Percentiles rank a stretch among this genome's conserved stretches.
Evolutionary conservation across 2,888 invertebrate genomes (phyloP).

Genomic region (Calephelis perditalis): DNA sequence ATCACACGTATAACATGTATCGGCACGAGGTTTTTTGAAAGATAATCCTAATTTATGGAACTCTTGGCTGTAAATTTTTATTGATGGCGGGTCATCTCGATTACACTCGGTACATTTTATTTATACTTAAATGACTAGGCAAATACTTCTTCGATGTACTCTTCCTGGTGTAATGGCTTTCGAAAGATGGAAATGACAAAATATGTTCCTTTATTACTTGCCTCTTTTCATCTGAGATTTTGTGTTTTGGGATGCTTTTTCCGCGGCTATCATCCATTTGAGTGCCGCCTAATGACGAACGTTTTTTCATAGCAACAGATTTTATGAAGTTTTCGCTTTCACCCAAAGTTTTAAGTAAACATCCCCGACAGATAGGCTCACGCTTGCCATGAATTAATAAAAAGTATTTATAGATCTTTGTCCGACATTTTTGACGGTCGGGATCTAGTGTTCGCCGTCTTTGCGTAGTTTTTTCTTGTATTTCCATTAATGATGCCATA

Average conservation of each 20-base stretch:
- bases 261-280: constrained; percentile 6
- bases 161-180: constrained; percentile 10
- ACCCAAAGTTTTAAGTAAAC: constrained; percentile 3
- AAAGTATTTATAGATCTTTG: constrained; percentile 5
- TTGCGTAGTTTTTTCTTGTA: background rate
- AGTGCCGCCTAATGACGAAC: background rate
- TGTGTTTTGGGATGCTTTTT: background rate
- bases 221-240: constrained; percentile 6
- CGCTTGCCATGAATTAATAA: background rate
- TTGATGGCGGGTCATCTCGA: background rate
- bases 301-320: constrained; percentile 2
- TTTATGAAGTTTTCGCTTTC: constrained; percentile 10
- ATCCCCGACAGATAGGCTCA: background rate
- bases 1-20: constrained; percentile 6
- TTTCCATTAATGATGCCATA: constrained; percentile 9
- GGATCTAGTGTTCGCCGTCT: background rate
- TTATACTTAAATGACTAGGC: constrained; percentile 5
- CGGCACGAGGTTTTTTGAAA: background rate
- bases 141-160: constrained; percentile 5
- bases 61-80: constrained; percentile 5
- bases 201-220: constrained; percentile 3
- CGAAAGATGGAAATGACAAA: constrained; percentile 7
- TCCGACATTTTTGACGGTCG: background rate
- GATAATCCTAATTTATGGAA: constrained; percentile 7
- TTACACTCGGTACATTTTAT: constrained; percentile 12